phyloP scores from a whole-genome alignment of 2,888 invertebrate genomes.

The Caenorhabditis angaria region DNA sequence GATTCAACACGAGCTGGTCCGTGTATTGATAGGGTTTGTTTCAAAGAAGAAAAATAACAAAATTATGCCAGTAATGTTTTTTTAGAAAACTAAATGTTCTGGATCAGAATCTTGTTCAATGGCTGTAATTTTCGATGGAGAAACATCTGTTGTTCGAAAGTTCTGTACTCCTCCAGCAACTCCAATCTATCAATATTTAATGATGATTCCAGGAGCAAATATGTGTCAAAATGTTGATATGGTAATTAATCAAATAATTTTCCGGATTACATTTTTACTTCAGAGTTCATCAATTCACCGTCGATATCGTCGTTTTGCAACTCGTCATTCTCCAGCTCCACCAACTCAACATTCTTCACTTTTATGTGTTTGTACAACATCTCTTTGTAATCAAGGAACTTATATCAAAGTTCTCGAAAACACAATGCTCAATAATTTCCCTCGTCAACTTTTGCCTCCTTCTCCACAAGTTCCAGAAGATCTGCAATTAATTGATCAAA shows the following conservation, averaged over 20 bases:
- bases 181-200: constrained; percentile 66
- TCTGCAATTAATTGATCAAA: not conserved
- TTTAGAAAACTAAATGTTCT: constrained; percentile 40
- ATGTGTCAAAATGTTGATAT: constrained; percentile 68
- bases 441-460: constrained; percentile 36
- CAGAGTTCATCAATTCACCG: not conserved
- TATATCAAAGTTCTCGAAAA: constrained; percentile 53
- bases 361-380: constrained; percentile 63
- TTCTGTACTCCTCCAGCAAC: constrained; percentile 67
- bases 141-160: constrained; percentile 57
- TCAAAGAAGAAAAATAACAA: not conserved
- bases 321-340: constrained; percentile 33
- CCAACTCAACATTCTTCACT: constrained; percentile 44
- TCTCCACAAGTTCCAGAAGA: not conserved
- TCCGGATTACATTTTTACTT: too few relatives aligned
- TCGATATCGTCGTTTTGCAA: constrained; percentile 15
- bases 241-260: constrained; percentile 34
- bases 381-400: constrained; percentile 58
- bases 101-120: constrained; percentile 46
- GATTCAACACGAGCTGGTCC: constrained; percentile 29
- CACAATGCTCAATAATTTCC: constrained; percentile 53
- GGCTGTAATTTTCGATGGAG: constrained; percentile 40
- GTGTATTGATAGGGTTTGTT: constrained; percentile 58
- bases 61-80: not conserved
- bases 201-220: constrained; percentile 64